Percentiles rank a stretch among this genome's conserved stretches.
Evolutionary conservation across 2,888 invertebrate species (phyloP).

Genomic region (Drosophila meridiana): DNA sequence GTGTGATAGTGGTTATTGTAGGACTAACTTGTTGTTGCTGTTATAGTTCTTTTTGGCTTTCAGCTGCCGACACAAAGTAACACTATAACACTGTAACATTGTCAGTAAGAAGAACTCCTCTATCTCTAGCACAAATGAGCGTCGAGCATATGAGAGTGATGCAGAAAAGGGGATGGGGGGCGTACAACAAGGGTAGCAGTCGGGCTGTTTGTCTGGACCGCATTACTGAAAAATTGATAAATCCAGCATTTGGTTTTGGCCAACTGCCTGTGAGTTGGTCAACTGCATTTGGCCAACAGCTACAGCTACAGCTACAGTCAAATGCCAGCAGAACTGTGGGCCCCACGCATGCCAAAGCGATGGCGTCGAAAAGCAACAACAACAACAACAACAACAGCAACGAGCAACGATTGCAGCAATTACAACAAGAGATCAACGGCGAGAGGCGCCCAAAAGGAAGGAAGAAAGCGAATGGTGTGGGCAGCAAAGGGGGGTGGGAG

Average conservation of each 20-base stretch:
- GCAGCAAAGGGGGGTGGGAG: not conserved
- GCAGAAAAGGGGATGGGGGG: too few species aligned
- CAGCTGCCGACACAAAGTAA: not conserved
- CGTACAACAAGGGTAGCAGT: not conserved
- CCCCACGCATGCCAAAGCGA: constrained; percentile 35
- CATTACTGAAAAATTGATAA: constrained; percentile 22
- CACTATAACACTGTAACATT: not conserved
- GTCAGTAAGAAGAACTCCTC: not conserved
- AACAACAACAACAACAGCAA: constrained; percentile 10
- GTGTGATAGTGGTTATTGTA: not conserved
- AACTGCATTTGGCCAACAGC: constrained; percentile 29
- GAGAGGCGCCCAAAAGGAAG: constrained; percentile 7
- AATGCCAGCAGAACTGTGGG: constrained; percentile 36
- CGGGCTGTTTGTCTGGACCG: not conserved
- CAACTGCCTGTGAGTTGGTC: constrained; percentile 36
- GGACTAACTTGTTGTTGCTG: not conserved
- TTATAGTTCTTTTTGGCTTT: not conserved
- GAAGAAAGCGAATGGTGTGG: not conserved
- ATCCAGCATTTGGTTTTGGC: constrained; percentile 21
- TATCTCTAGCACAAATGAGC: not conserved
- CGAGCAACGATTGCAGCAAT: constrained; percentile 32
- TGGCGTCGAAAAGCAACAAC: constrained; percentile 35
- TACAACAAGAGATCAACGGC: constrained; percentile 35
- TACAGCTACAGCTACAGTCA: constrained; percentile 12
- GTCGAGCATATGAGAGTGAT: not conserved